A percentile compares a stretch with the other conserved stretches of the same genome.
Conservation (phyloP, 2,113 vertebrate species). For the Sylvia atricapilla region DNA sequence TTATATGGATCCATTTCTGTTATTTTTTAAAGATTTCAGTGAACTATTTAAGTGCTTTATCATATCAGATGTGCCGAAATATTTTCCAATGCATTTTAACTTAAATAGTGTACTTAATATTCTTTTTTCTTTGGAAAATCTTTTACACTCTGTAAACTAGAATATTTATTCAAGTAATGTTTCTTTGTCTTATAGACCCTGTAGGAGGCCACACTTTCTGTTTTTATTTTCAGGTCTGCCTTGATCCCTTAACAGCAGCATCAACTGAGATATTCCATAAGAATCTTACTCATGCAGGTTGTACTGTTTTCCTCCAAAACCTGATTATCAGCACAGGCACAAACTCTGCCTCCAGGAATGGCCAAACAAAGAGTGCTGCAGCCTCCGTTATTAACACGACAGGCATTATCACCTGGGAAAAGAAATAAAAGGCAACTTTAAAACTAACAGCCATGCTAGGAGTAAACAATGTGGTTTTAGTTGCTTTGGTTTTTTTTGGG, state of each 20-base stretch:
- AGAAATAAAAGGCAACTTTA: neutral
- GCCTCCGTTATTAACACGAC: slow-evolving; percentile 93
- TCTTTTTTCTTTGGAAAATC: neutral
- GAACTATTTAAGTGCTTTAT: neutral
- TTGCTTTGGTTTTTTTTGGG: neutral
- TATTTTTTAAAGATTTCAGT: neutral
- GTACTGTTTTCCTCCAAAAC: slow-evolving; percentile 91
- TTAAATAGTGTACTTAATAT: neutral
- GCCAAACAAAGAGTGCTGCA: slow-evolving; percentile 92
- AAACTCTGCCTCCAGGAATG: slow-evolving; percentile 92
- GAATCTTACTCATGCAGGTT: slow-evolving; percentile 87
- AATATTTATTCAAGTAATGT: neutral
- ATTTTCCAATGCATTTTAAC: neutral
- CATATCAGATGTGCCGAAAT: neutral
- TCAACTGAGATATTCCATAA: neutral
- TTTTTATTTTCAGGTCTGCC: neutral
- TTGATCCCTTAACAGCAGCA: neutral
- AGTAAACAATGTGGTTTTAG: neutral
- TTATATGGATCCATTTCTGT: neutral
- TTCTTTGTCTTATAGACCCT: neutral
- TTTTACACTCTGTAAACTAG: neutral
- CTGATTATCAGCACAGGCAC: slow-evolving; percentile 97
- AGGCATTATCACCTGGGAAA: slow-evolving; percentile 90
- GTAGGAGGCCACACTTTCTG: neutral
- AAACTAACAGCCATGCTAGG: neutral